Evolutionary conservation across 2,113 vertebrate genomes (phyloP), one percentile per base, ranked within the genome.

Genomic region (Saccopteryx leptura): DNA sequence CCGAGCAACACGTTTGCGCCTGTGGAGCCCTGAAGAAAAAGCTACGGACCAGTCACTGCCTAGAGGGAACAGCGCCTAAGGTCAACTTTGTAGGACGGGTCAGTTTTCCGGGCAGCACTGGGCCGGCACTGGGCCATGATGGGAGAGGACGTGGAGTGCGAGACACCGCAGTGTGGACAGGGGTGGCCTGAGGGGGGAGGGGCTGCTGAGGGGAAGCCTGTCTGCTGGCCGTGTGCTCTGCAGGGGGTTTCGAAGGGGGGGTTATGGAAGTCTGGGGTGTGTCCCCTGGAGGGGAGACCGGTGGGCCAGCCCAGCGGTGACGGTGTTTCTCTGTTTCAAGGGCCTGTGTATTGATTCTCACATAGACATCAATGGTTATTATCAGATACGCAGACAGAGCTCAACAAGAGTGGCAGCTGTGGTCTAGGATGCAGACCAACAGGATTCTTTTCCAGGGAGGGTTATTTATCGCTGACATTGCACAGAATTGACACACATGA

Each of bases 1-100:
- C 50, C 48, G 17, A 6, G 2, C 5, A n/a, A 15, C 12, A 14
- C 9, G 15, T 12, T 24, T 46, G 23, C 4, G 7, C 24, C 46
- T 15, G 46, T 17, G 46, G 28, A 50, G 19, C 4, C 48, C 48
- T 0, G 2, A 48, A 24, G 83, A 9, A 24, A 39, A n/a, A 39
- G 58, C 39, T 4, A 0, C 13, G 1, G 1, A 7, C 5, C 4
- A 39, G 39, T 39, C 39, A 3, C 0, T 9, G 23, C n/a, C 26
- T n/a, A n/a, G 5, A 54, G 12, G 28, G 19, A 26, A 9, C 11
- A 5, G 52, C 46, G 5, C 24, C 26, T 7, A 0, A 28, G 61
- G 9, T 5, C 1, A 63, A 21, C n/a, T 24, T 46, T 2, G 28
- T 48, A 33, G 86, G 56, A 4, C 2, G 23, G 28, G 26, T 18